Conservation (phyloP, 2,888 invertebrate species). For the Petrophora chlorosata region DNA sequence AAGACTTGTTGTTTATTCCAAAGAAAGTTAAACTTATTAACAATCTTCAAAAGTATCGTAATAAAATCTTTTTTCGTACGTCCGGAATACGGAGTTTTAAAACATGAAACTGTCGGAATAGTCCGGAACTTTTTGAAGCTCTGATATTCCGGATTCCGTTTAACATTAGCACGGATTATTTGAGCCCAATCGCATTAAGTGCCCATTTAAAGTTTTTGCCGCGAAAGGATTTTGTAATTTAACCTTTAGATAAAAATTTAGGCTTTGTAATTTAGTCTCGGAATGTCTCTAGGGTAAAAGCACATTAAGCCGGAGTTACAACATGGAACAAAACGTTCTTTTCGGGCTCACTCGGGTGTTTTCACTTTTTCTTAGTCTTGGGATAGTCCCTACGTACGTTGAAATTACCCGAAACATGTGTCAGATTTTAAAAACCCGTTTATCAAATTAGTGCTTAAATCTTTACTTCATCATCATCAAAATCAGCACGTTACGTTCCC, state of each 20-base stretch:
- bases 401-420: too few relatives aligned
- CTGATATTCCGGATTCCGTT: conserved; percentile 77
- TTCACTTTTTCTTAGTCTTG: too few relatives aligned
- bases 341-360: too few relatives aligned
- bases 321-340: too few relatives aligned
- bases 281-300: conserved; percentile 22
- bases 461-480: too few relatives aligned
- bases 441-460: too few relatives aligned
- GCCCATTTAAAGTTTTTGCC: conserved; percentile 75
- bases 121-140: conserved; percentile 70
- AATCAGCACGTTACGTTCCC: too few relatives aligned
- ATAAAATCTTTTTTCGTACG: conserved; percentile 52
- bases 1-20: conserved; percentile 30
- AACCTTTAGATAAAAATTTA: conserved; percentile 61
- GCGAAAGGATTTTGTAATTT: conserved; percentile 70
- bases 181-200: conserved; percentile 77
- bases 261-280: conserved; percentile 51
- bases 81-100: conserved; percentile 70
- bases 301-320: too few relatives aligned
- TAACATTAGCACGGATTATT: conserved; percentile 76
- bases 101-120: conserved; percentile 74
- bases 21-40: conserved; percentile 32
- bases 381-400: too few relatives aligned
- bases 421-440: too few relatives aligned
- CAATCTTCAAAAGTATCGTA: conserved; percentile 49